phyloP scores from a whole-genome alignment of 1,140 invertebrate species.

The Holotrichia oblita region DNA sequence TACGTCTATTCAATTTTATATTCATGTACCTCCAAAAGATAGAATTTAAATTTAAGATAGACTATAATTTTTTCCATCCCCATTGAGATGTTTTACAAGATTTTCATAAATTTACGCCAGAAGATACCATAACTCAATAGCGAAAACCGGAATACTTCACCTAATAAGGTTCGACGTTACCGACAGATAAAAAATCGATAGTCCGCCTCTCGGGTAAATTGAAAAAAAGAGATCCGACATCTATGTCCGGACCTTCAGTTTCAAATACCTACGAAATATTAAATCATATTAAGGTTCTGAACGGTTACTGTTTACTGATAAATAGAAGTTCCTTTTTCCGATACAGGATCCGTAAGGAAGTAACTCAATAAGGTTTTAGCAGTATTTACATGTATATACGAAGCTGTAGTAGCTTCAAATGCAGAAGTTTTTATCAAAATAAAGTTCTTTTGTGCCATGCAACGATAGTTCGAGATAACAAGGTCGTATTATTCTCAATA shows the following conservation, averaged over 20 bases:
- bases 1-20: no score
- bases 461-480: background rate
- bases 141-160: background rate
- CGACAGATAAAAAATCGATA: constrained; percentile 13
- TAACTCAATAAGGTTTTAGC: no score
- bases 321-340: background rate
- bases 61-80: background rate
- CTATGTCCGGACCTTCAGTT: background rate
- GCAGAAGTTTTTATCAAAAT: constrained; percentile 5
- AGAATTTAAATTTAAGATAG: background rate
- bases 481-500: background rate
- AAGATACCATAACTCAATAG: constrained; percentile 7
- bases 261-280: background rate
- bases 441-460: background rate
- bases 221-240: background rate
- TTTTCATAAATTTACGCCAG: constrained; percentile 13
- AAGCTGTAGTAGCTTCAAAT: background rate
- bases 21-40: background rate
- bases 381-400: constrained; percentile 6
- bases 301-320: constrained; percentile 5
- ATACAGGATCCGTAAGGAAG: background rate
- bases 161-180: background rate
- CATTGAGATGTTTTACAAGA: background rate
- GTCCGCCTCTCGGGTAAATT: background rate
- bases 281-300: background rate